Percentiles rank a stretch among this genome's conserved stretches.
These are phyloP conservation scores for Arrhopalites spinosus DNA, from an alignment of 2,888 invertebrate genomes.

Conservation along the genomic window DNA sequence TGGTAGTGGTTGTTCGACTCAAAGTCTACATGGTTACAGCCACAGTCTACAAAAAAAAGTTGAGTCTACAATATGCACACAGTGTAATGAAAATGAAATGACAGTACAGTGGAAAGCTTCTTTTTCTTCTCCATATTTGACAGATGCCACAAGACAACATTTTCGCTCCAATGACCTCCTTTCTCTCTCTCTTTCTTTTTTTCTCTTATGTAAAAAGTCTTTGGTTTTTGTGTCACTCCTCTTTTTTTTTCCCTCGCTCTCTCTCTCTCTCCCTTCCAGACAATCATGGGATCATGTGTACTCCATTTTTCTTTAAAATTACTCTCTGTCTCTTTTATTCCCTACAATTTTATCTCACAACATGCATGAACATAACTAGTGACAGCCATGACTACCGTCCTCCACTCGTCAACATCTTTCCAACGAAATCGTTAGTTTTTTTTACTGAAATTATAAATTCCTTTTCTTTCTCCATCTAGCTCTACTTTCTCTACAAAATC, in stretches of 20 bases:
- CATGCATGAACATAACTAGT: too few relatives aligned
- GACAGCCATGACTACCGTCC: too few relatives aligned
- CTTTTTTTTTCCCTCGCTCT: slow-evolving; percentile 2
- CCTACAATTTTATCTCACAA: too few relatives aligned
- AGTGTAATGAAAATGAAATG: neutral
- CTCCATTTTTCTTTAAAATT: too few relatives aligned
- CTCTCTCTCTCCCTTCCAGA: neutral
- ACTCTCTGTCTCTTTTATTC: too few relatives aligned
- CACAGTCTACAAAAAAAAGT: too few relatives aligned
- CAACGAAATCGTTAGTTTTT: too few relatives aligned
- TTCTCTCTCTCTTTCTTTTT: slow-evolving; percentile 7
- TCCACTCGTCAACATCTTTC: too few relatives aligned
- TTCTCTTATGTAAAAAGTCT: neutral
- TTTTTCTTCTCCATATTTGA: slow-evolving; percentile 26
- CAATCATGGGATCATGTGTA: neutral
- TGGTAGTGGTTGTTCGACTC: neutral
- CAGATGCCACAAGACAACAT: slow-evolving; percentile 33
- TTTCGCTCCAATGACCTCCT: slow-evolving; percentile 28
- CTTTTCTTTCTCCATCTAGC: too few relatives aligned
- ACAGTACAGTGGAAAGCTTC: neutral
- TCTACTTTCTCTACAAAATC: too few relatives aligned
- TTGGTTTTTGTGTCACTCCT: neutral
- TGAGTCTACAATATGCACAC: neutral
- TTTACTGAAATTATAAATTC: too few relatives aligned
- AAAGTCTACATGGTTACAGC: neutral